Conservation (phyloP, 2,888 invertebrate genomes). For the Napeogenes sylphis region DNA sequence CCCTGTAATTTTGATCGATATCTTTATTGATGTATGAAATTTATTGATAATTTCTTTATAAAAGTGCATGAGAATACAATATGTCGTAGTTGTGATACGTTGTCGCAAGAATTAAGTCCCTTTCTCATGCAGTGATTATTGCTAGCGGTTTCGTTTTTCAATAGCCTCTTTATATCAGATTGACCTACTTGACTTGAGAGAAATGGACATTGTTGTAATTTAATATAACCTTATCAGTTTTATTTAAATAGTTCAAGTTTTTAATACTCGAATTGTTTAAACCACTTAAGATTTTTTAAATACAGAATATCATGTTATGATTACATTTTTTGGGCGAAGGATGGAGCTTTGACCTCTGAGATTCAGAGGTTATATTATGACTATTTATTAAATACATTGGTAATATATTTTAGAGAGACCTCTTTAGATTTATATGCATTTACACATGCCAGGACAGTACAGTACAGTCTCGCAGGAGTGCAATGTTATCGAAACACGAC, state of each 20-base stretch:
- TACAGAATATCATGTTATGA: too few relatives aligned
- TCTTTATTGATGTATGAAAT: conserved; percentile 75
- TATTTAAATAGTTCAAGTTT: conserved; percentile 31
- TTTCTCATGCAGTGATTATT: conserved; percentile 64
- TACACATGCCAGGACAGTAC: too few relatives aligned
- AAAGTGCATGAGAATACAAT: conserved; percentile 64
- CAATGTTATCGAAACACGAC: conserved; percentile 42
- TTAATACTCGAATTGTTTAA: conserved; percentile 20
- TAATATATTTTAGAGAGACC: not conserved
- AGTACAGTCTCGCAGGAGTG: conserved; percentile 27
- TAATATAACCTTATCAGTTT: conserved; percentile 38
- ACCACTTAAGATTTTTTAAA: not conserved
- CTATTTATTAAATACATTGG: too few relatives aligned
- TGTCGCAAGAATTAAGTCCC: conserved; percentile 53
- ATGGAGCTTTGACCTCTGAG: too few relatives aligned
- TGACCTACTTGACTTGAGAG: conserved; percentile 66
- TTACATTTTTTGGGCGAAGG: too few relatives aligned
- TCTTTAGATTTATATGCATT: not conserved
- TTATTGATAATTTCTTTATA: conserved; percentile 75
- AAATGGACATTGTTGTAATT: conserved; percentile 63
- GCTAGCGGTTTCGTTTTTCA: conserved; percentile 73
- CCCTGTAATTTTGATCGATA: conserved; percentile 78
- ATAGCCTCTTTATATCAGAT: conserved; percentile 71
- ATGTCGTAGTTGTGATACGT: conserved; percentile 62
- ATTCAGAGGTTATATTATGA: too few relatives aligned